Percentiles rank a stretch among this genome's conserved stretches.
These are phyloP conservation scores for Pandemis cinnamomeana DNA, from an alignment of 2,888 invertebrate genomes.

Conservation along the genomic window DNA sequence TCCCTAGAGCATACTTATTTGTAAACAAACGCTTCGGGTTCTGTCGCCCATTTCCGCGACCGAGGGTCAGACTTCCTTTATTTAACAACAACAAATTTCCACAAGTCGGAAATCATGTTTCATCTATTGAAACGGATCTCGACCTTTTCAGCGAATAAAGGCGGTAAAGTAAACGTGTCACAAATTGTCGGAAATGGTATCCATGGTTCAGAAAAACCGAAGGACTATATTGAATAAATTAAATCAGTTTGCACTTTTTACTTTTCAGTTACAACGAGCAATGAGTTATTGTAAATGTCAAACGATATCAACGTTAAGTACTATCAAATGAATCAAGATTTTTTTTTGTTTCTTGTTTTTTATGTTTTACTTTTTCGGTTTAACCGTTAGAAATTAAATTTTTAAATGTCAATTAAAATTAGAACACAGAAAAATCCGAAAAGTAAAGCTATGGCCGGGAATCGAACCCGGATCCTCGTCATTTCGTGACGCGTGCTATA, in stretches of 20 bases:
- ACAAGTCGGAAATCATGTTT: conserved; percentile 18
- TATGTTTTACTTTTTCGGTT: too few relatives aligned
- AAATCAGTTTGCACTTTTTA: neutral
- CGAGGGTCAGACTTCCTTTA: conserved; percentile 10
- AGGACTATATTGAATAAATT: neutral
- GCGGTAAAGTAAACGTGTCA: neutral
- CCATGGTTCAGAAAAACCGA: neutral
- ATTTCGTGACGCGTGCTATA: too few relatives aligned
- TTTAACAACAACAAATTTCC: conserved; percentile 12
- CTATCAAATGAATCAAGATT: too few relatives aligned
- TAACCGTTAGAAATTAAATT: too few relatives aligned
- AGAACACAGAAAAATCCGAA: too few relatives aligned
- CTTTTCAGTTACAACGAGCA: neutral
- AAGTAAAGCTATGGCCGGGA: too few relatives aligned
- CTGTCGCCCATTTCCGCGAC: conserved; percentile 4
- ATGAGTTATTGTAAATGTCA: neutral
- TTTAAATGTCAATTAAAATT: too few relatives aligned
- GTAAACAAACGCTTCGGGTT: conserved; percentile 2
- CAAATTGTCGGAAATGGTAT: conserved; percentile 1
- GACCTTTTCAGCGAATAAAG: neutral
- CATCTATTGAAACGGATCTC: conserved; percentile 15
- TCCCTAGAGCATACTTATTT: conserved; percentile 10
- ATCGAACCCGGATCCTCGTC: too few relatives aligned
- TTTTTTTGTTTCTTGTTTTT: too few relatives aligned
- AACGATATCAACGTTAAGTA: neutral